phyloP scores from a whole-genome alignment of 2,113 vertebrate genomes.

The Cephalopholis sonnerati region DNA sequence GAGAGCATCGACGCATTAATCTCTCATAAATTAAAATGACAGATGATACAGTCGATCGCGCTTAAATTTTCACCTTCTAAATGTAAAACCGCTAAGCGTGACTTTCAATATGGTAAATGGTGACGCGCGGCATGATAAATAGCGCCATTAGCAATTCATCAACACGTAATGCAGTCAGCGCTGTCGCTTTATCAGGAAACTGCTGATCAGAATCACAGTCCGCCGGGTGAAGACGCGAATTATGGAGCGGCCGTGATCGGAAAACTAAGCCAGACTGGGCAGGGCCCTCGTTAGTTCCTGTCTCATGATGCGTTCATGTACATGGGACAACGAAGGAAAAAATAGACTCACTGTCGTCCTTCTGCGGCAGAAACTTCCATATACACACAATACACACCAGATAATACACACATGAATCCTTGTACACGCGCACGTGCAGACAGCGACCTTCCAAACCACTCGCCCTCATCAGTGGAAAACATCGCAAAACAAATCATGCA shows the following conservation, averaged over 20 bases:
- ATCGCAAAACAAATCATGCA: slow-evolving; percentile 43
- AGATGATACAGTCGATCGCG: slow-evolving; percentile 51
- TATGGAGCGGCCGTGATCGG: slow-evolving; percentile 34
- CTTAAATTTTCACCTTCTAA: slow-evolving; percentile 57
- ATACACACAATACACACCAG: background rate
- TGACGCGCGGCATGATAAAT: slow-evolving; percentile 55
- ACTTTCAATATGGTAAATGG: slow-evolving; percentile 60
- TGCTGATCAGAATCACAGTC: slow-evolving; percentile 58
- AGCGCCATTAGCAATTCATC: slow-evolving; percentile 70
- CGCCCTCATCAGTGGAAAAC: slow-evolving; percentile 43
- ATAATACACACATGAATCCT: slow-evolving; percentile 3
- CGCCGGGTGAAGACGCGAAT: slow-evolving; percentile 21
- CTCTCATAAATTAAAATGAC: slow-evolving; percentile 65
- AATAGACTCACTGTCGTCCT: background rate
- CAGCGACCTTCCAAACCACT: slow-evolving; percentile 14
- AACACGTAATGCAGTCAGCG: slow-evolving; percentile 49
- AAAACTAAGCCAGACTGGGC: slow-evolving; percentile 23
- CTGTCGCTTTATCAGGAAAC: slow-evolving; percentile 58
- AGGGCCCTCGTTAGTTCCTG: slow-evolving; percentile 8
- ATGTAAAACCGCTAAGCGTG: slow-evolving; percentile 65
- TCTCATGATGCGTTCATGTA: slow-evolving; percentile 23
- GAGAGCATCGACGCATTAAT: slow-evolving; percentile 50
- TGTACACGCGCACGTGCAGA: background rate
- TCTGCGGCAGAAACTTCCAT: background rate
- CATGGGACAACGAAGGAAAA: background rate